Evolutionary conservation across 2,888 invertebrate species (phyloP), one percentile per base, ranked within the genome.

Genomic region (Mimumesa dahlbomi): DNA sequence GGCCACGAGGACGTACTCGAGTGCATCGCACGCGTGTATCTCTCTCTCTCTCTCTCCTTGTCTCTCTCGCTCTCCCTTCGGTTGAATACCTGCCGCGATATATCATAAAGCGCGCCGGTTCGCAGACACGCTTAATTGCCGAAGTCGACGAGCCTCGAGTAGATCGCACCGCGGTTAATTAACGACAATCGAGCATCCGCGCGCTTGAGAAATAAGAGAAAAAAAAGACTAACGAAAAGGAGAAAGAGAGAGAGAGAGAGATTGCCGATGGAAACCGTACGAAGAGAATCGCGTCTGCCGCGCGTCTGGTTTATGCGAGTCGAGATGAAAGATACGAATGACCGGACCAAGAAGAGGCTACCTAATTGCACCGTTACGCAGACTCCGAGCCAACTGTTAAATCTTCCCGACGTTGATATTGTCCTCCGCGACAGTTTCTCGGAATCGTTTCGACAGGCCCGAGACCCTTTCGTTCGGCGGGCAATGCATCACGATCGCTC

Each of bases 271-370:
- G 42, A 54, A 57, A 48, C 19, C 48, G 54, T 58, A 63, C 46
- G 68, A 56, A 62, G 62, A 65, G 49, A 75, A 74, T 82, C 73
- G 69, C 68, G 77, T 75, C 74, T 76, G 75, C 70, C 49, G 38
- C 66, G 19, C 46, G 77, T 76, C 77, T 76, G 73, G 62, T 62
- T 65, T 71, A 40, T 53, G 49, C 62, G 78, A 62, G 43, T 7
- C 38, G 54, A 66, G 77, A 78, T 74, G 71, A 66, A 22, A 77
- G 70, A 74, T 72, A 56, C 29, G 48, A 62, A 54, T 45, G 43
- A 42, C 48, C 56, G 63, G 71, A 56, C 53, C 53, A 58, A 53
- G n/a, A n/a, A n/a, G n/a, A 21, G 46, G 38, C 75, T 53, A 63
- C 34, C 57, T 72, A 71, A 75, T 75, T 71, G 66, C 75, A 53